phyloP scores from a whole-genome alignment of 1,140 invertebrate genomes.

The Apocrypta bakeri region DNA sequence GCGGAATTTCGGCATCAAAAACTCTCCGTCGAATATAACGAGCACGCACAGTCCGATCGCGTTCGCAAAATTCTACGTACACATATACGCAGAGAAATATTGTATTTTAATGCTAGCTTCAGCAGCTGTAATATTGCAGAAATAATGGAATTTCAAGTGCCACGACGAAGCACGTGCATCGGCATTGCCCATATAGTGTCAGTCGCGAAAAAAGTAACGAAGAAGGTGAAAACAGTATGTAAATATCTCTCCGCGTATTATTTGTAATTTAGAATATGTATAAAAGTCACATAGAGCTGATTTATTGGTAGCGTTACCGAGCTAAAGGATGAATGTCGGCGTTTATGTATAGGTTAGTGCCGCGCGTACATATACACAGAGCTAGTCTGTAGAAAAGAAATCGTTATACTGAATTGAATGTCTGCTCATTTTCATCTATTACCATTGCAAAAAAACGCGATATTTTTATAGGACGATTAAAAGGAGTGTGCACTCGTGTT shows the following conservation, averaged over 20 bases:
- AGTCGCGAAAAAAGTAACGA: neutral
- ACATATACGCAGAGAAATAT: no score
- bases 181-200: no score
- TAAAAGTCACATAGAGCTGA: constrained; percentile 28
- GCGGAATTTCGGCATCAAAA: neutral
- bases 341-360: no score
- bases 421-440: constrained; percentile 18
- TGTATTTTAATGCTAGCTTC: no score
- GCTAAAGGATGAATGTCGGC: constrained; percentile 27
- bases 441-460: constrained; percentile 16
- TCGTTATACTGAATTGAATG: neutral
- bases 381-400: neutral
- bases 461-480: constrained; percentile 12
- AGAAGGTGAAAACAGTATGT: neutral
- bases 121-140: no score
- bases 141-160: neutral
- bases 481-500: neutral
- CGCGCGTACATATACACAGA: no score
- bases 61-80: no score
- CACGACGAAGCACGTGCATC: no score
- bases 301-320: neutral
- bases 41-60: no score
- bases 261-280: constrained; percentile 8
- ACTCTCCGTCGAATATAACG: no score
- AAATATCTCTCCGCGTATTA: neutral